phyloP scores from a whole-genome alignment of 1,140 invertebrate species.

The Leptinotarsa defecta region DNA sequence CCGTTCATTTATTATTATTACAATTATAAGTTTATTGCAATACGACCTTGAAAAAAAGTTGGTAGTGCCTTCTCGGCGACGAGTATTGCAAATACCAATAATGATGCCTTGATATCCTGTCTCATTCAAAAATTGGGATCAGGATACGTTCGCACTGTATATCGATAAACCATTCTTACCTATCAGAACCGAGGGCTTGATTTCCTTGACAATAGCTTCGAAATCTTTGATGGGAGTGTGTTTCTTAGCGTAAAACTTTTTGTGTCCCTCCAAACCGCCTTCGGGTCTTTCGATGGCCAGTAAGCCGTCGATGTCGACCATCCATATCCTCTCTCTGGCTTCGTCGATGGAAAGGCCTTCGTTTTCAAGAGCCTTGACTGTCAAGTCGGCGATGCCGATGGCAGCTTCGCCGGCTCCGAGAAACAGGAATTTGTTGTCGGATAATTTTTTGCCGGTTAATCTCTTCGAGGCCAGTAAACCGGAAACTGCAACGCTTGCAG shows the following conservation, averaged over 20 bases:
- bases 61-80: no score
- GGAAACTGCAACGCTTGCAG: conserved; percentile 86
- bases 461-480: conserved; percentile 83
- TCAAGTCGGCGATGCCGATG: conserved; percentile 58
- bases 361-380: conserved; percentile 83
- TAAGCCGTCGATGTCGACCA: conserved; percentile 85
- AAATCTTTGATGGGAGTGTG: conserved; percentile 77
- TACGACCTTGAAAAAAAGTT: no score
- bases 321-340: conserved; percentile 83
- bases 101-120: no score
- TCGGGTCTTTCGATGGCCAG: conserved; percentile 74
- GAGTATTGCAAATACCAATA: neutral
- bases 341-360: conserved; percentile 78
- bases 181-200: conserved; percentile 86
- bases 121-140: no score
- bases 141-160: neutral
- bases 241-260: conserved; percentile 83
- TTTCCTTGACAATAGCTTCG: conserved; percentile 74
- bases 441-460: conserved; percentile 77
- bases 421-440: conserved; percentile 86
- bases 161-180: conserved; percentile 61
- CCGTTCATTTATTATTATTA: no score
- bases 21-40: no score
- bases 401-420: conserved; percentile 82
- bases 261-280: conserved; percentile 76